Base-by-base conservation (phyloP, 2,888 invertebrate species). In the Epicampocera succincta region DNA sequence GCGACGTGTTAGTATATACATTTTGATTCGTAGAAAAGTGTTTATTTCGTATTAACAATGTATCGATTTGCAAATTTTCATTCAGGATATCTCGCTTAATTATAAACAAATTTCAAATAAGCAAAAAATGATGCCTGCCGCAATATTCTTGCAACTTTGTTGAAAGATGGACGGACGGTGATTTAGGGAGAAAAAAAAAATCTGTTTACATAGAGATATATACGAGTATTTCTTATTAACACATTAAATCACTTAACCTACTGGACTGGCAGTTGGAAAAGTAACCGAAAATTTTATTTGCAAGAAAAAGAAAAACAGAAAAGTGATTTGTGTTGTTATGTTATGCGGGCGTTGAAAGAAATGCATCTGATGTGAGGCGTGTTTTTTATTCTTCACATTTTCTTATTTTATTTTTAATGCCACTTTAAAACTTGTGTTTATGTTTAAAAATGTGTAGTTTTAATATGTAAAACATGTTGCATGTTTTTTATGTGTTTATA, bases 21-120 rank as follows among this genome's bases (percentile, higher is more conserved):
- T 3, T 25, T 25, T 25, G 2, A 33, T 71, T 48, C 17, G 40
- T 38, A 40, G 6, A 50, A 4, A 33, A 29, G 19, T 72, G 50
- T 50, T 50, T 61, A 42, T 73, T 42, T 42, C 13, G n/a, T 6
- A 48, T 52, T 12, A 11, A 48, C 29, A 15, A 52, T 29, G 12
- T 17, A 71, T 54, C 33, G 56, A 40, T 74, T 65, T 21, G 19
- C 17, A 66, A 54, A 58, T 60, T n/a, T n/a, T 42, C 42, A 33
- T 9, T 29, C 58, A 50, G 66, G 66, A 75, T 75, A 66, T 75
- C 58, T 72, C 50, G 42, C 58, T 66, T 15, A 63, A 42, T 74
- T 46, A 66, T 58, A 66, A 58, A 74, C 66, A 74, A 58, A 66
- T 42, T 42, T 40, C 8, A 65, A 65, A 68, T 50, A 68, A 75